phyloP scores from a whole-genome alignment of 1,140 invertebrate genomes.

The Spodoptera frugiperda region DNA sequence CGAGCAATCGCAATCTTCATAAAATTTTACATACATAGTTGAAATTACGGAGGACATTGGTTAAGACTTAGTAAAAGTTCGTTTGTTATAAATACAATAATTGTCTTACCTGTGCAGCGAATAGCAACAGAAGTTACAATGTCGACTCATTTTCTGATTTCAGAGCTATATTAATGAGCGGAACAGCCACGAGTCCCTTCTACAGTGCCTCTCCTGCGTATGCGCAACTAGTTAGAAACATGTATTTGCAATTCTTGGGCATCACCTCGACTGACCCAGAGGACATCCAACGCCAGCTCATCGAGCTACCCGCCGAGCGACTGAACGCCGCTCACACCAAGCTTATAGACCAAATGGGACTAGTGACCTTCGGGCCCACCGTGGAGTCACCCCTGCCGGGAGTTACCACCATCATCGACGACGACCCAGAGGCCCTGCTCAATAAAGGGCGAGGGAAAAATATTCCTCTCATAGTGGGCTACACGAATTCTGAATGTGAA shows the following conservation, averaged over 20 bases:
- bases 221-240: slow-evolving; percentile 59
- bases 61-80: too few relatives aligned
- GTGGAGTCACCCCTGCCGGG: slow-evolving; percentile 66
- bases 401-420: slow-evolving; percentile 67
- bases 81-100: too few relatives aligned
- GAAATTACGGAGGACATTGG: too few relatives aligned
- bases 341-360: slow-evolving; percentile 64
- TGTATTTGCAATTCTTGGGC: slow-evolving; percentile 60
- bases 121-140: background rate
- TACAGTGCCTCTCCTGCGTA: slow-evolving; percentile 66
- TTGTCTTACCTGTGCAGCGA: too few relatives aligned
- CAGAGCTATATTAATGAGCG: slow-evolving; percentile 77
- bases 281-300: slow-evolving; percentile 63
- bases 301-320: slow-evolving; percentile 62
- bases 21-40: too few relatives aligned
- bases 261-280: slow-evolving; percentile 67
- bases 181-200: slow-evolving; percentile 63
- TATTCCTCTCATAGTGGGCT: slow-evolving; percentile 72
- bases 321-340: slow-evolving; percentile 65
- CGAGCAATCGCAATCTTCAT: too few relatives aligned
- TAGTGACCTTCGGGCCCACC: slow-evolving; percentile 68
- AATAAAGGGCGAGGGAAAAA: slow-evolving; percentile 63
- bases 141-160: slow-evolving; percentile 49
- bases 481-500: slow-evolving; percentile 70
- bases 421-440: slow-evolving; percentile 71